Evolutionary conservation across 2,113 vertebrate genomes (phyloP), one percentile per base, ranked within the genome.

Genomic region (Mormoops blainvillei): DNA sequence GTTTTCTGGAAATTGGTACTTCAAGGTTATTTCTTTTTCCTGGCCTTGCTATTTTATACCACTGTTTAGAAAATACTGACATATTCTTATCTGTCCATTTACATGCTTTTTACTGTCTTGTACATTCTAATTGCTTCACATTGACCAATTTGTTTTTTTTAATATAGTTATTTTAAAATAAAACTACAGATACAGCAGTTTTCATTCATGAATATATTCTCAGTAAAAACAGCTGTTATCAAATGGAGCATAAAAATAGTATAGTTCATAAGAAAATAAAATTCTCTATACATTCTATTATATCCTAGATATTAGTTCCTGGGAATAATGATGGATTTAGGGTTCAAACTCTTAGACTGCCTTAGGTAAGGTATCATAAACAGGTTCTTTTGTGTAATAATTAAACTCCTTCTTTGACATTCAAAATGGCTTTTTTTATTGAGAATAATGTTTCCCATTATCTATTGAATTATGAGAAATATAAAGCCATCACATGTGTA

Each of bases 131-230:
- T 63, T 65, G 11, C 31, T 87, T 91, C 11, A 19, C n/a, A 38
- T 19, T 56, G 38, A 65, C 7, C n/a, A 43, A 19, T 52, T 89
- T 26, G 31, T 65, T 50, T 50, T 68, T 68, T 48, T 45, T 10
- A 38, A 48, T 76, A 70, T 94, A 31, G 83, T 77, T 92, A 52
- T 93, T 95, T 90, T 16, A 61, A 84, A 87, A 87, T 67, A 74
- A 86, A 77, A 26, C 56, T 90, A 84, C 2, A 84, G 33, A 70
- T 56, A 71, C 36, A 63, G 38, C 33, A 87, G 16, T 87, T 83
- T 95, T 18, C 92, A 87, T 89, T 80, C 54, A 24, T 82, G 12
- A 91, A 52, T 94, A 52, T 68, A 67, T 58, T 92, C 89, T 92
- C 24, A 90, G 38, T 92, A 76, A 73, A 61, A 92, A 52, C 16